Base-by-base conservation (phyloP, 2,888 invertebrate species). In the Erebia palarica region DNA sequence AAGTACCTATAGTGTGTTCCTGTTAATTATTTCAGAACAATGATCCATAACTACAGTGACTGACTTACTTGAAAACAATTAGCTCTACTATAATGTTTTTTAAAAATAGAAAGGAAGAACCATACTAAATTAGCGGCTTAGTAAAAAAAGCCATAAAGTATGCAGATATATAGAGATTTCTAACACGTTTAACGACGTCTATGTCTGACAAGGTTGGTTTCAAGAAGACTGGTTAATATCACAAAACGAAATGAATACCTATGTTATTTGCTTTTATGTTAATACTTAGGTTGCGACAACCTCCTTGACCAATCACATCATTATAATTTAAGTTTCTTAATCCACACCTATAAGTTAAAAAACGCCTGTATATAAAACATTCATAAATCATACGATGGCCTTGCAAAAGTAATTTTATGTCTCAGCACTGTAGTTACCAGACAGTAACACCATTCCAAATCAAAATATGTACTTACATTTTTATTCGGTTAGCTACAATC, bases 321-420 rank as follows among this genome's bases (percentile, higher is more conserved):
- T 80, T 76, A 78, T 36, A 36, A 36, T 36, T 36, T 36, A 77
- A 73, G 73, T 78, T 81, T 80, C 80, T 79, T 80, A 79, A 82
- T 80, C 71, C 70, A 58, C 16, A 8, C 65, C 49, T 76, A 72
- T 69, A 65, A 67, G 13, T 60, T 69, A 72, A 64, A 68, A 71
- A 75, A 75, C 75, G 75, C 59, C 75, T 73, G 73, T 75, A 74
- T 76, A 76, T 75, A 69, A 75, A 79, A 80, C 79, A 82, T 77
- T 80, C 77, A 80, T 81, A 80, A 81, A 85, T 82, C 80, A 82
- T 78, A 76, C 72, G 77, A 75, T 78, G 78, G 75, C 86, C 84
- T 87, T 82, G 83, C 71, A 70, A 68, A 51, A 64, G 75, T 78
- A 78, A 80, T 80, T 80, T 79, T 68, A 70, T 70, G 70, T 74